Evolutionary conservation across 2,797 vertebrate genomes (phyloP).

Genomic region (Decapterus maruadsi): DNA sequence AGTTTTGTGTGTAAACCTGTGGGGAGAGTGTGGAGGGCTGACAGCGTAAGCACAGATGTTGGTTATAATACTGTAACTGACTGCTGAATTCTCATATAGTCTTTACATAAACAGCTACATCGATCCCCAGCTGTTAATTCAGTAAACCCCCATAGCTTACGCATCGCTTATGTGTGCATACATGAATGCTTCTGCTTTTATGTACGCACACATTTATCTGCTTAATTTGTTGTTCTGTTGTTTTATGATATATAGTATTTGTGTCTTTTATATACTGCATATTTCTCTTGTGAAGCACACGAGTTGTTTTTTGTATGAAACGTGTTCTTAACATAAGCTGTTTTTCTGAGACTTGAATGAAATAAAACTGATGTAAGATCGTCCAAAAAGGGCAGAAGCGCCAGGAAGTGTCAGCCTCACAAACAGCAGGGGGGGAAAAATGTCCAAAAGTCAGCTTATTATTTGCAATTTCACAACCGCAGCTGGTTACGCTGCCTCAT

Average conservation of each 20-base stretch:
- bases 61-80: slow-evolving; percentile 54
- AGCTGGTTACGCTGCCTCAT: not conserved
- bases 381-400: slow-evolving; percentile 22
- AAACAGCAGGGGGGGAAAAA: slow-evolving; percentile 3
- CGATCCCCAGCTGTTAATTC: slow-evolving; percentile 33
- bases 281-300: too few relatives aligned
- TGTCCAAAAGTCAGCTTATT: not conserved
- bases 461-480: slow-evolving; percentile 5
- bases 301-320: too few relatives aligned
- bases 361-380: slow-evolving; percentile 24
- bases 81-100: slow-evolving; percentile 34
- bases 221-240: too few relatives aligned
- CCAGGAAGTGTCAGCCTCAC: slow-evolving; percentile 24
- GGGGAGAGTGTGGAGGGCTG: slow-evolving; percentile 35
- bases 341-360: slow-evolving; percentile 17
- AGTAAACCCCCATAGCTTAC: not conserved
- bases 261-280: too few relatives aligned
- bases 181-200: too few relatives aligned
- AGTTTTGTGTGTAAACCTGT: slow-evolving; percentile 4
- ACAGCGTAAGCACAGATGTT: slow-evolving; percentile 43
- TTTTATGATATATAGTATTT: too few relatives aligned
- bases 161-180: too few relatives aligned
- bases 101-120: slow-evolving; percentile 61
- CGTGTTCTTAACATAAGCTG: too few relatives aligned
- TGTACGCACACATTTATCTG: too few relatives aligned